A percentile compares a stretch with the other conserved stretches of the same genome.
Evolutionary conservation across 2,888 invertebrate genomes (phyloP).

Genomic region (Cheilosia impressa): DNA sequence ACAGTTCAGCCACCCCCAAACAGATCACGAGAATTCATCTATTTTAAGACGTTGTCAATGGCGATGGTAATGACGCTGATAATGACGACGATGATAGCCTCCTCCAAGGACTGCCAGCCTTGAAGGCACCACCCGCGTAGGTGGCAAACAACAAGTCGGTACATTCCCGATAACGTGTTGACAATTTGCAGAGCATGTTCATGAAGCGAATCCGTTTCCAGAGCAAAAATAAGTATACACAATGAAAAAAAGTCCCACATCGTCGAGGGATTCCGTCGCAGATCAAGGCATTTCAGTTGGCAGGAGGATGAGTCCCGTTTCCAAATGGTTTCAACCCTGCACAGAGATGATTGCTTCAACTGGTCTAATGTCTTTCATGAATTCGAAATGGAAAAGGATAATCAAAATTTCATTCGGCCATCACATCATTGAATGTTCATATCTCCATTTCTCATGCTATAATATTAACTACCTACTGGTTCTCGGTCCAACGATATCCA

Average conservation of each 20-base stretch:
- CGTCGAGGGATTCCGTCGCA: conserved; percentile 16
- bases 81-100: conserved; percentile 53
- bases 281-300: conserved; percentile 45
- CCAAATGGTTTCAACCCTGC: conserved; percentile 24
- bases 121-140: conserved; percentile 31
- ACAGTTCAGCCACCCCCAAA: not conserved
- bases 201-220: conserved; percentile 47
- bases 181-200: conserved; percentile 43
- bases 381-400: conserved; percentile 69
- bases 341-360: conserved; percentile 65
- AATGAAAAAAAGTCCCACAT: not conserved
- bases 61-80: conserved; percentile 30
- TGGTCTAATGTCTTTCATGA: conserved; percentile 62
- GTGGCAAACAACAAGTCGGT: conserved; percentile 40
- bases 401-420: conserved; percentile 69
- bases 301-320: conserved; percentile 1
- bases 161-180: conserved; percentile 57
- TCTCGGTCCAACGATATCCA: conserved; percentile 39
- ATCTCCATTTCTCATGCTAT: not conserved
- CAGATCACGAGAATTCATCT: conserved; percentile 50
- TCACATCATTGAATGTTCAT: conserved; percentile 65
- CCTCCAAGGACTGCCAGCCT: conserved; percentile 41
- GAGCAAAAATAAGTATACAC: conserved; percentile 13
- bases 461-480: conserved; percentile 2
- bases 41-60: conserved; percentile 55